phyloP scores from a whole-genome alignment of 2,888 invertebrate species.

The Tetragonula carbonaria region DNA sequence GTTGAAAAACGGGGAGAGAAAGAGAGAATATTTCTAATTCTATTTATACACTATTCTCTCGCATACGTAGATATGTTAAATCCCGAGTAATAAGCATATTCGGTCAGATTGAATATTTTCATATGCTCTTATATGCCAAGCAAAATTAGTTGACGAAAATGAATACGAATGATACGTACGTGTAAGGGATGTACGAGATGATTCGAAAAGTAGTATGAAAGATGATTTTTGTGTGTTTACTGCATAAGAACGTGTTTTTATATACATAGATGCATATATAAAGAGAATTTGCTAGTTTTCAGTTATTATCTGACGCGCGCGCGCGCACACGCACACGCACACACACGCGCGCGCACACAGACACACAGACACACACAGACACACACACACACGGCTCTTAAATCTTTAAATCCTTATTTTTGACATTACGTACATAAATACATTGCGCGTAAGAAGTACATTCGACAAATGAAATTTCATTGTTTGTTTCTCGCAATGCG shows the following conservation, averaged over 20 bases:
- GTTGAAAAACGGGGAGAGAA: background rate
- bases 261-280: background rate
- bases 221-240: background rate
- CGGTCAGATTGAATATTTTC: background rate
- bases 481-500: background rate
- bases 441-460: background rate
- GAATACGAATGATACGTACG: background rate
- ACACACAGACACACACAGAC: too few species aligned
- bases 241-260: background rate
- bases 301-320: background rate
- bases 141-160: background rate
- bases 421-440: conserved; percentile 4
- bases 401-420: conserved; percentile 5
- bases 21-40: conserved; percentile 1
- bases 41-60: background rate
- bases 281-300: background rate
- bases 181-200: background rate
- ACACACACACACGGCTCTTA: background rate
- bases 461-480: background rate
- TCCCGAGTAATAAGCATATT: conserved; percentile 3
- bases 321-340: too few species aligned
- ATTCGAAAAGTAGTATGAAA: background rate
- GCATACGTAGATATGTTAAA: background rate
- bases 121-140: background rate
- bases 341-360: too few species aligned